Evolutionary conservation across 2,888 invertebrate species (phyloP).

Genomic region (Harmothoe impar): DNA sequence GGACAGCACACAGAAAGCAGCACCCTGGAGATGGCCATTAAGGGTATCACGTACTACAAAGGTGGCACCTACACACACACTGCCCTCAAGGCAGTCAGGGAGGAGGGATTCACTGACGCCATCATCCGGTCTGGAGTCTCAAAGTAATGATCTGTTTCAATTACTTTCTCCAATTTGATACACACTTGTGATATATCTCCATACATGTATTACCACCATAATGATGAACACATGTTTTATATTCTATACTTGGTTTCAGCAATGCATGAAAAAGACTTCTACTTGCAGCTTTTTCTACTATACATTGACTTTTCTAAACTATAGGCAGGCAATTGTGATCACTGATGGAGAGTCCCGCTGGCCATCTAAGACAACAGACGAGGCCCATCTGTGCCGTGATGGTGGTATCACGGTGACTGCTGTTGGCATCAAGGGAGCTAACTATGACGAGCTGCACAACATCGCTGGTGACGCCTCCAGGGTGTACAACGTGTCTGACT

Average conservation of each 20-base stretch:
- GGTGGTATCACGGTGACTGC: constrained; percentile 47
- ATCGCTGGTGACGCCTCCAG: constrained; percentile 61
- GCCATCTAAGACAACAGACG: neutral
- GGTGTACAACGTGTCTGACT: constrained; percentile 57
- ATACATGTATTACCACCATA: too few species aligned
- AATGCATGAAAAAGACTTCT: neutral
- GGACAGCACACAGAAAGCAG: neutral
- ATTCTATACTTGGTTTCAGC: neutral
- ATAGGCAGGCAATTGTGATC: constrained; percentile 57
- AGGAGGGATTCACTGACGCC: neutral
- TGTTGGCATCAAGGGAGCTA: constrained; percentile 41
- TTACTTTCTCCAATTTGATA: too few species aligned
- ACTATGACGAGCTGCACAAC: constrained; percentile 38
- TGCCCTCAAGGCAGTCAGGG: neutral
- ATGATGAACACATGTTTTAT: too few species aligned
- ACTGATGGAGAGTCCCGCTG: constrained; percentile 55
- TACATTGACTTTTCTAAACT: too few species aligned
- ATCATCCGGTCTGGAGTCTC: neutral
- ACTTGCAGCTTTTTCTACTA: neutral
- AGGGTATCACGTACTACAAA: constrained; percentile 30
- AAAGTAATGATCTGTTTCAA: constrained; percentile 46
- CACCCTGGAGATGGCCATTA: neutral
- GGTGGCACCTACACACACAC: constrained; percentile 53
- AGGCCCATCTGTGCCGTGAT: constrained; percentile 53
- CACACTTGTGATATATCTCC: too few species aligned